These are phyloP conservation scores for Aptenodytes forsteri DNA, from an alignment of 2,113 vertebrate genomes.

Conservation along the genomic window DNA sequence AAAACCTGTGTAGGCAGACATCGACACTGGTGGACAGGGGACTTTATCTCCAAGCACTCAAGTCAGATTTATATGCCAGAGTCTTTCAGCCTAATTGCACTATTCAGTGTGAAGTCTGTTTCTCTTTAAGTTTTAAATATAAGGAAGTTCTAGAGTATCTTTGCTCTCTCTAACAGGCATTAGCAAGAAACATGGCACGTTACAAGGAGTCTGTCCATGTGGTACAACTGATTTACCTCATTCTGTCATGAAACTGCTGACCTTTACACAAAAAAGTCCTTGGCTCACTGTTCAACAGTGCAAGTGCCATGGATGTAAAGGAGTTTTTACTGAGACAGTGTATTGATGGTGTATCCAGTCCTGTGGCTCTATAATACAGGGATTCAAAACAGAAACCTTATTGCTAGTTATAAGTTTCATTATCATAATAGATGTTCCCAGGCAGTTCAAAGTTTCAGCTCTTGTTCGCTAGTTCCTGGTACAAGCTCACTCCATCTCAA, in stretches of 20 bases:
- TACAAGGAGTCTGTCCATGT: not conserved
- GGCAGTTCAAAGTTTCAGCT: not conserved
- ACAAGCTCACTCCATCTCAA: not conserved
- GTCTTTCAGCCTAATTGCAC: not conserved
- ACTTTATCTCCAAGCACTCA: not conserved
- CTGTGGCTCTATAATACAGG: not conserved
- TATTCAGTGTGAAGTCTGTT: not conserved
- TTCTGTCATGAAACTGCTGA: not conserved
- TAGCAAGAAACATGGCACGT: accelerated
- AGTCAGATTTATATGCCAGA: not conserved
- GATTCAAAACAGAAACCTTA: not conserved
- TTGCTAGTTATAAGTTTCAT: not conserved
- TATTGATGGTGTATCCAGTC: not conserved
- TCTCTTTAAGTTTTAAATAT: not conserved
- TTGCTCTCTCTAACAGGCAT: not conserved
- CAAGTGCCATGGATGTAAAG: not conserved
- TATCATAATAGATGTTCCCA: not conserved
- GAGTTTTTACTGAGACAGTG: not conserved
- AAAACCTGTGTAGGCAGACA: not conserved
- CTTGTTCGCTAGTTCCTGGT: not conserved
- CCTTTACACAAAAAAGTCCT: not conserved
- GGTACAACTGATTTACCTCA: not conserved
- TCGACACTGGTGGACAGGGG: not conserved
- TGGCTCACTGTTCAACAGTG: not conserved
- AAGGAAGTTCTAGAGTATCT: not conserved